Evolutionary conservation across 2,888 invertebrate species (phyloP).

Genomic region (Leptinotarsa tumamoca): DNA sequence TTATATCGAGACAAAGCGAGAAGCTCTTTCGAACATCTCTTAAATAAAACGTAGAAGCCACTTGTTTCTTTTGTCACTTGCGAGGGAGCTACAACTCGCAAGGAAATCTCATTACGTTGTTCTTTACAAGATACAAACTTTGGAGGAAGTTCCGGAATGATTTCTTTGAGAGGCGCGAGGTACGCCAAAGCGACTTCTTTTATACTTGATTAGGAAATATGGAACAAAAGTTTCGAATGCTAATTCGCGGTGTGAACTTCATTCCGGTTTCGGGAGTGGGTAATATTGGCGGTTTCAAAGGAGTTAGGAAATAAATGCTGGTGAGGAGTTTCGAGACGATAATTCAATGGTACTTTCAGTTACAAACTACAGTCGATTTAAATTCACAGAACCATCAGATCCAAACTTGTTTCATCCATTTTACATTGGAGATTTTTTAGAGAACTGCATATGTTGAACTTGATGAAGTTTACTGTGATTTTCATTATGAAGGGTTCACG

Average conservation of each 20-base stretch:
- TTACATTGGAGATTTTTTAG: too few species aligned
- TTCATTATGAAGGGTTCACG: too few species aligned
- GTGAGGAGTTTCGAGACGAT: too few species aligned
- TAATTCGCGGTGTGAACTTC: constrained; percentile 32
- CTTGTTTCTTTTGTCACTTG: constrained; percentile 41
- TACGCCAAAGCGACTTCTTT: constrained; percentile 35
- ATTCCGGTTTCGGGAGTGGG: constrained; percentile 23
- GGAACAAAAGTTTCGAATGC: constrained; percentile 31
- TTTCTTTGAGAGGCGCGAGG: constrained; percentile 38
- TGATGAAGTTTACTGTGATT: too few species aligned
- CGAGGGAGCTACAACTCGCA: constrained; percentile 34
- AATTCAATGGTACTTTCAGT: too few species aligned
- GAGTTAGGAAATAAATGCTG: neutral
- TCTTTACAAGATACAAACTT: constrained; percentile 42
- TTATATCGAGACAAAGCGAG: constrained; percentile 34
- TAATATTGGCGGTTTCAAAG: neutral
- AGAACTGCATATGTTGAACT: too few species aligned
- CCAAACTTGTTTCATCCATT: too few species aligned
- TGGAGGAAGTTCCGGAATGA: constrained; percentile 36
- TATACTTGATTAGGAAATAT: constrained; percentile 40
- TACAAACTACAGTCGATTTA: too few species aligned
- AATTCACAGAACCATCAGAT: too few species aligned
- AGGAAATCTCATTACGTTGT: constrained; percentile 43
- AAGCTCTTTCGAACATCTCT: constrained; percentile 33
- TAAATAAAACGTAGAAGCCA: constrained; percentile 40